Percentiles rank a stretch among this genome's conserved stretches.
These are phyloP conservation scores for Saccopteryx bilineata DNA, from an alignment of 2,113 vertebrate genomes.

Conservation along the genomic window DNA sequence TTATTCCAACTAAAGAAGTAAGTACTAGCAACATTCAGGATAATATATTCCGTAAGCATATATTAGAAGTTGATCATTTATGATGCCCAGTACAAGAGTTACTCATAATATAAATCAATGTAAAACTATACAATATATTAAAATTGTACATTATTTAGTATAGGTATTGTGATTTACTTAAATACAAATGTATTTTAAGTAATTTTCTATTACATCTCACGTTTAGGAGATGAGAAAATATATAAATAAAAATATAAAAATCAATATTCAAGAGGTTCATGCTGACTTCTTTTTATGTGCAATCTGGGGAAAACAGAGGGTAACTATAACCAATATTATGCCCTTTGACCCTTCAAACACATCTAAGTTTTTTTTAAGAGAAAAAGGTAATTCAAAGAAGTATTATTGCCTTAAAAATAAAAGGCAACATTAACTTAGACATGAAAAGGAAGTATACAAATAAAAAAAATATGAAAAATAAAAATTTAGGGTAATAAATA, in stretches of 20 bases:
- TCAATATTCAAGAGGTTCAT: background rate
- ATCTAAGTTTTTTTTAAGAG: background rate
- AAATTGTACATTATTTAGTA: background rate
- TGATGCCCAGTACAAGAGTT: background rate
- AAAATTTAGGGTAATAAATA: background rate
- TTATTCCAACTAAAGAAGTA: background rate
- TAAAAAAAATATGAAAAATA: conserved; percentile 40
- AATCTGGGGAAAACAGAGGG: background rate
- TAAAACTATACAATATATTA: conserved; percentile 9
- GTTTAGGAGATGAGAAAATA: conserved; percentile 1
- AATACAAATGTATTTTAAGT: conserved; percentile 3
- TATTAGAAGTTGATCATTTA: background rate
- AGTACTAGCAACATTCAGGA: background rate
- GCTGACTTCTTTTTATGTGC: background rate
- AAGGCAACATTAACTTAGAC: background rate
- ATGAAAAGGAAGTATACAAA: conserved; percentile 17
- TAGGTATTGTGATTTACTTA: conserved; percentile 37
- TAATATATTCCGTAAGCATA: background rate
- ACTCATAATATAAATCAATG: background rate
- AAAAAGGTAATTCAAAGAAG: background rate
- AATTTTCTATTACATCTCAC: conserved; percentile 31
- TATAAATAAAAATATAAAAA: conserved; percentile 32
- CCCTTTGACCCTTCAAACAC: background rate
- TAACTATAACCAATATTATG: conserved; percentile 8
- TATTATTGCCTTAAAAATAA: background rate